These are phyloP conservation scores for Corythoichthys haematopterus DNA, from an alignment of 2,113 vertebrate species.

Conservation along the genomic window DNA sequence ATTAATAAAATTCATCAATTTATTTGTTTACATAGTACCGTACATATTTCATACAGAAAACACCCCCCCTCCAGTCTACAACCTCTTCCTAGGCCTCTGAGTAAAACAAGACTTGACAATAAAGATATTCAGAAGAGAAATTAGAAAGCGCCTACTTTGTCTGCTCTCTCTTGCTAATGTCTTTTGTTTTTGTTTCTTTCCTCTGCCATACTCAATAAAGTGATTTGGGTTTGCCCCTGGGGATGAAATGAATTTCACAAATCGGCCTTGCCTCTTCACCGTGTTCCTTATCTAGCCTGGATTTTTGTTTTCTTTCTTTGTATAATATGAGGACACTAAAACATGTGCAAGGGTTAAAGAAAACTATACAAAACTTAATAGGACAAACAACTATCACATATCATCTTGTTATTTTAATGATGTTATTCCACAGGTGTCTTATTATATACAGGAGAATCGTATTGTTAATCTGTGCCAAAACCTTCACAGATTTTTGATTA, in stretches of 20 bases:
- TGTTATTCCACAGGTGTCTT: slow-evolving; percentile 15
- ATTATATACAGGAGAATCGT: not conserved
- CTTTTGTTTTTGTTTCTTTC: not conserved
- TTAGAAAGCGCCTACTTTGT: not conserved
- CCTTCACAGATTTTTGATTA: not conserved
- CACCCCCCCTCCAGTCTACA: too few relatives aligned
- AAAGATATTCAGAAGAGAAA: too few relatives aligned
- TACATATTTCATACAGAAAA: too few relatives aligned
- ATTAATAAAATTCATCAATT: too few relatives aligned
- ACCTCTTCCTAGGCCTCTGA: too few relatives aligned
- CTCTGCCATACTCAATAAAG: not conserved
- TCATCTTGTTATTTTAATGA: slow-evolving; percentile 38
- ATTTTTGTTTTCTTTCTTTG: not conserved
- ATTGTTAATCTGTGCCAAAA: not conserved
- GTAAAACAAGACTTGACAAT: too few relatives aligned
- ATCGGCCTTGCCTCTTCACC: not conserved
- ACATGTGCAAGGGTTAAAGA: not conserved
- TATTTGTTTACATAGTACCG: too few relatives aligned
- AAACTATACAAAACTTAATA: not conserved
- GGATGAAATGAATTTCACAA: not conserved
- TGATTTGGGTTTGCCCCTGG: not conserved
- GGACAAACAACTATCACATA: slow-evolving; percentile 8
- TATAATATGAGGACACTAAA: not conserved
- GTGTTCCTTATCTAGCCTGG: not conserved
- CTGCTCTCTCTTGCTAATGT: not conserved